Evolutionary conservation across 2,797 vertebrate genomes (phyloP), one percentile per base, ranked within the genome.

Genomic region (Danio albolineatus): DNA sequence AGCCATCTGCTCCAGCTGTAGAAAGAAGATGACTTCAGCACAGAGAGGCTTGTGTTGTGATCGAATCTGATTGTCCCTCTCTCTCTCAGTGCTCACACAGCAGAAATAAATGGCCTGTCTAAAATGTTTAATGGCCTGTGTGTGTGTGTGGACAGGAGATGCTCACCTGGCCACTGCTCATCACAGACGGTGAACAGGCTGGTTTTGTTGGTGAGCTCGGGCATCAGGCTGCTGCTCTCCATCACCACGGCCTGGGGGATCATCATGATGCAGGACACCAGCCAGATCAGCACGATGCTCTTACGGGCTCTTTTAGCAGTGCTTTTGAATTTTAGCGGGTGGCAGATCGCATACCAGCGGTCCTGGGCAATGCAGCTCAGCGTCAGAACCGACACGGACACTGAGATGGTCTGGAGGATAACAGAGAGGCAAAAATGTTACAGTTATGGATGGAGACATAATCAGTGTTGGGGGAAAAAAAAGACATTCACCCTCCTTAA

Each of bases 341-440:
- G 97, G 87, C 97, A 99, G 91, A 99, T 99, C 7, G 97, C 97
- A 56, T 99, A 99, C 97, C 98, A 99, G 77, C 97, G 95, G 90
- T 98, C 98, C 90, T 98, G 93, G 82, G 97, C 96, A 14, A 99
- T 98, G 91, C 96, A 98, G 87, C 97, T 98, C 81, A 99, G 94
- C 0, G 98, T 99, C 78, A 98, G 91, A 12, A 99, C 98, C 5
- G 98, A 99, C 64, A 98, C 97, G 4, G 97, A 98, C 48, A 99
- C 97, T 0, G 98, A 98, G 86, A 98, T 95, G 0, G 97, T 99
- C 97, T 98, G 87, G 53, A 80, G 78, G 76, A 67, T 10, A 70
- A 28, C 28, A 28, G 1, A 28, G 1, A 28, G 28, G 28, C 28
- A 28, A 28, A 28, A 3, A 28, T 28, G 3, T n/a, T n/a, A n/a